These are phyloP conservation scores for Lysandra bellargus DNA, from an alignment of 2,888 invertebrate genomes.

Conservation along the genomic window DNA sequence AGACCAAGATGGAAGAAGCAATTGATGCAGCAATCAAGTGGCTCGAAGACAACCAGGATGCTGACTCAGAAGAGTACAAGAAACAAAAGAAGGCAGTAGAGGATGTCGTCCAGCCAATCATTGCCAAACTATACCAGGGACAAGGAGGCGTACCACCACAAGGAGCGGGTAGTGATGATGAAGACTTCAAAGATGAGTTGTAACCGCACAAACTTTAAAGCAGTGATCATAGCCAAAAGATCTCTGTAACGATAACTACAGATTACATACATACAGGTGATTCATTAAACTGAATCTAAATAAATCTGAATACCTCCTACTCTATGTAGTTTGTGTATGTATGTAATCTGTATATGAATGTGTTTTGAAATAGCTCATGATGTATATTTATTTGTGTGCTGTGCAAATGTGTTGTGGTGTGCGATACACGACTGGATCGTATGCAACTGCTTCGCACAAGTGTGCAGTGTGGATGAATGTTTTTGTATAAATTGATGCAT, in stretches of 20 bases:
- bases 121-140: constrained; percentile 96
- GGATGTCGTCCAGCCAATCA: constrained; percentile 97
- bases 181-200: constrained; percentile 92
- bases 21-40: constrained; percentile 98
- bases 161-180: constrained; percentile 84
- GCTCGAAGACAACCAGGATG: constrained; percentile 97
- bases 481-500: constrained; percentile 70
- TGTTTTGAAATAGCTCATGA: constrained; percentile 62
- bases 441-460: constrained; percentile 46
- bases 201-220: constrained; percentile 74
- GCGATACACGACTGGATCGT: constrained; percentile 48
- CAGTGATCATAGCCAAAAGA: constrained; percentile 69
- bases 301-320: not conserved
- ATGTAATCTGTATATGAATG: constrained; percentile 57
- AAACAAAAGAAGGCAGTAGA: constrained; percentile 97
- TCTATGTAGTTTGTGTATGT: constrained; percentile 34
- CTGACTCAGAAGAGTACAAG: constrained; percentile 94
- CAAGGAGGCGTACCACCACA: constrained; percentile 89
- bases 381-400: constrained; percentile 70
- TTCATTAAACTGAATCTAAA: not conserved
- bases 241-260: constrained; percentile 56
- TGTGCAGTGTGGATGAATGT: constrained; percentile 46
- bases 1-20: constrained; percentile 96
- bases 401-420: constrained; percentile 53
- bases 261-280: constrained; percentile 44